Evolutionary conservation across 2,888 invertebrate species (phyloP), one percentile per base, ranked within the genome.

Genomic region (Lepidochrysops patricia): DNA sequence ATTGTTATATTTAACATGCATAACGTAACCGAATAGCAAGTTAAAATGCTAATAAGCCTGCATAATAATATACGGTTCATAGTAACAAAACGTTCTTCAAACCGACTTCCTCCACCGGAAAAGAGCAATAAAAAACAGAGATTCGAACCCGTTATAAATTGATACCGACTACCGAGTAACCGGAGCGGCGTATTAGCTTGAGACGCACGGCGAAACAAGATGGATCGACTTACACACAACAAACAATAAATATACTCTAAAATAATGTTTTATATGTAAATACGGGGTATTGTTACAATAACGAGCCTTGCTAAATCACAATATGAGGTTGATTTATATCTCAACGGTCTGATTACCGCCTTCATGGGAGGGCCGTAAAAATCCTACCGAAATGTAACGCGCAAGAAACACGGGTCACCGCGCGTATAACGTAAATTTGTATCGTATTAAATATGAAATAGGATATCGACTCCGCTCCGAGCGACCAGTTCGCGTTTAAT

Each of bases 301-400:
- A 91, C 91, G 89, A 90, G 85, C 90, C 91, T 91, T 91, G 91
- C 91, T 86, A 86, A 91, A 91, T 89, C 87, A 86, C 87, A 86
- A 85, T 87, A 86, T 84, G 85, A 84, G 79, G 79, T 83, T 89
- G 88, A 89, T 89, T 89, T 89, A 89, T 88, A 89, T 87, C 88
- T 86, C 76, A 79, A 82, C 86, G 88, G 79, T 88, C 78, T 79
- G 86, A 75, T 84, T 83, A 74, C 70, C 70, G 68, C 76, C 85
- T 75, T 77, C 86, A 82, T 84, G 87, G 87, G 86, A 82, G 86
- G 87, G 79, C 84, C 75, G 80, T 82, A 83, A 84, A 84, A 77
- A 79, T 71, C 70, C 72, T 69, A 70, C 72, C 72, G 64, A 75
- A 75, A 73, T 69, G 80, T 68, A 68, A 64, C 62, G 67, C 65